phyloP scores from a whole-genome alignment of 2,113 vertebrate genomes.

The Hemiscyllium ocellatum region DNA sequence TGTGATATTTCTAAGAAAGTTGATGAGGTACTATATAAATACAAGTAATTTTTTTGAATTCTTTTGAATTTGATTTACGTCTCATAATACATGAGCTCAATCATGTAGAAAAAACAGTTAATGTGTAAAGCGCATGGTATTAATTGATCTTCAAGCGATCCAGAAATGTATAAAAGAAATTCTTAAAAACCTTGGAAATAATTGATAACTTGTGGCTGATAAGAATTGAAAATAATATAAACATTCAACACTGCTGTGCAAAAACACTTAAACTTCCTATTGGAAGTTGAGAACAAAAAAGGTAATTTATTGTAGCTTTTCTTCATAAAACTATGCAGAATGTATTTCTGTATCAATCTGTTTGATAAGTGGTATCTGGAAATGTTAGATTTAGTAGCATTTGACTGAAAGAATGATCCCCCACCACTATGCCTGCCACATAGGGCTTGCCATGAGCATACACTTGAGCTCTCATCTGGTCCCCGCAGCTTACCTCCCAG shows the following conservation, averaged over 20 bases:
- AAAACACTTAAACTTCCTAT: not conserved
- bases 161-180: not conserved
- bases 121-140: not conserved
- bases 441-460: not conserved
- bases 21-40: not conserved
- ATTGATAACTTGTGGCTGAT: conserved; percentile 27
- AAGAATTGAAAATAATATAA: not conserved
- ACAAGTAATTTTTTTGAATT: not conserved
- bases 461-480: not conserved
- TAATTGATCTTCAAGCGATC: not conserved
- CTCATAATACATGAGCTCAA: not conserved
- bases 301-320: not conserved
- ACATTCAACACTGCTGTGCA: not conserved
- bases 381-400: not conserved
- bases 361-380: not conserved
- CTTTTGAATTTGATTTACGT: not conserved
- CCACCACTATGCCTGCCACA: not conserved
- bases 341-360: not conserved
- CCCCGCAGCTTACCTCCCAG: not conserved
- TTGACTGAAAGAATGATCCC: not conserved
- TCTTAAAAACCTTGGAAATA: conserved; percentile 4
- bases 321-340: not conserved
- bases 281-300: not conserved
- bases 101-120: not conserved
- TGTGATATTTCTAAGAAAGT: not conserved